Conservation (phyloP, 2,888 invertebrate genomes). For the Chloroclysta siterata region DNA sequence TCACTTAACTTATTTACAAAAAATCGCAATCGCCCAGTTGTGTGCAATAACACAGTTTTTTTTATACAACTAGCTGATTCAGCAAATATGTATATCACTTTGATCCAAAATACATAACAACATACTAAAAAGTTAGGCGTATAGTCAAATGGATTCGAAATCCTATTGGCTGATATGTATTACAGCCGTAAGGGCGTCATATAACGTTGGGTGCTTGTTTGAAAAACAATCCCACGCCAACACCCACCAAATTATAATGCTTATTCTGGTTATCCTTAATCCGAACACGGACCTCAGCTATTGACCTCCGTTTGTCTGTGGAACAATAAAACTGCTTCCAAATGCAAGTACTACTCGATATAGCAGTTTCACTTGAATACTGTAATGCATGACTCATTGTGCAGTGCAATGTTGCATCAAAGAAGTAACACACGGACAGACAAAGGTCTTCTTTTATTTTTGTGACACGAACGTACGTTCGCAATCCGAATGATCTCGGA, state of each 20-base stretch:
- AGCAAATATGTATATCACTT: no score
- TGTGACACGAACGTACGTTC: not conserved
- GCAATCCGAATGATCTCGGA: slow-evolving; percentile 21
- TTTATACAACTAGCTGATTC: no score
- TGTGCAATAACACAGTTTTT: no score
- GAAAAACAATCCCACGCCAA: slow-evolving; percentile 10
- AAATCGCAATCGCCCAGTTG: no score
- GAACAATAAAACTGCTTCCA: slow-evolving; percentile 20
- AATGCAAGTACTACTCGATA: not conserved
- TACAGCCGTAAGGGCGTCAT: not conserved
- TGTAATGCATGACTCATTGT: not conserved
- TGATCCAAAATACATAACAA: no score
- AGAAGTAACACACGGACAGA: not conserved
- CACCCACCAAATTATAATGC: slow-evolving; percentile 26
- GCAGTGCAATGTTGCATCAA: not conserved
- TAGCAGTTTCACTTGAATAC: not conserved
- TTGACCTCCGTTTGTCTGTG: slow-evolving; percentile 15
- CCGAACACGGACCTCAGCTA: slow-evolving; percentile 9
- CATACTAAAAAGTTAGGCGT: no score
- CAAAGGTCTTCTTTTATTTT: not conserved
- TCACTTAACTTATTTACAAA: no score
- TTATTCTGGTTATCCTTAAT: slow-evolving; percentile 25
- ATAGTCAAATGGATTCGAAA: no score
- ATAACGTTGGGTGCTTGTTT: not conserved
- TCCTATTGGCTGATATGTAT: no score